These are phyloP conservation scores for Melieria crassipennis DNA, from an alignment of 2,888 invertebrate species.

Conservation along the genomic window DNA sequence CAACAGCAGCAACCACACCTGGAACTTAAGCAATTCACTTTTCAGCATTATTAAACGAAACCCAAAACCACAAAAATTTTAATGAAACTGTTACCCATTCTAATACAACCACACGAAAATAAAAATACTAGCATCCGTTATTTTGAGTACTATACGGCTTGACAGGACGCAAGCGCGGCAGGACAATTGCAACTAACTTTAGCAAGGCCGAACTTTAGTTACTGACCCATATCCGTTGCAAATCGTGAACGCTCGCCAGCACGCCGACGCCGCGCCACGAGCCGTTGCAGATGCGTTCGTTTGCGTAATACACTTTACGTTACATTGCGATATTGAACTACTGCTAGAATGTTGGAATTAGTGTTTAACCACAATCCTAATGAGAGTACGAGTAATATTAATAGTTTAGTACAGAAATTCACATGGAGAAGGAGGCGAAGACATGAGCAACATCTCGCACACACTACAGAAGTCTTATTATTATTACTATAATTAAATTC, in stretches of 20 bases:
- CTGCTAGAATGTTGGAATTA: slow-evolving; percentile 30
- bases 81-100: slow-evolving; percentile 13
- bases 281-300: no score
- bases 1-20: not conserved
- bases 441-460: slow-evolving; percentile 5
- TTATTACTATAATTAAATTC: slow-evolving; percentile 21
- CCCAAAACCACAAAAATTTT: not conserved
- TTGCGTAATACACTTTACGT: not conserved
- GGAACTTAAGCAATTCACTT: not conserved
- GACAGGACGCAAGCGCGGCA: not conserved
- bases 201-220: no score
- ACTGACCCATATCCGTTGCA: no score
- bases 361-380: slow-evolving; percentile 16
- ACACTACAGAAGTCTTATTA: slow-evolving; percentile 22
- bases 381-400: slow-evolving; percentile 20
- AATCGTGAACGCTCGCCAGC: no score
- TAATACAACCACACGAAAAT: not conserved
- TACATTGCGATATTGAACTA: slow-evolving; percentile 8
- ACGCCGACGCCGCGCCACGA: no score
- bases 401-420: slow-evolving; percentile 26
- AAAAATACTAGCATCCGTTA: not conserved
- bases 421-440: slow-evolving; percentile 14
- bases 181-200: no score
- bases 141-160: slow-evolving; percentile 7
- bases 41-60: slow-evolving; percentile 5